Percentiles rank a stretch among this genome's conserved stretches.
Evolutionary conservation across 1,140 invertebrate species (phyloP).

Genomic region (Anthonomus grandis): DNA sequence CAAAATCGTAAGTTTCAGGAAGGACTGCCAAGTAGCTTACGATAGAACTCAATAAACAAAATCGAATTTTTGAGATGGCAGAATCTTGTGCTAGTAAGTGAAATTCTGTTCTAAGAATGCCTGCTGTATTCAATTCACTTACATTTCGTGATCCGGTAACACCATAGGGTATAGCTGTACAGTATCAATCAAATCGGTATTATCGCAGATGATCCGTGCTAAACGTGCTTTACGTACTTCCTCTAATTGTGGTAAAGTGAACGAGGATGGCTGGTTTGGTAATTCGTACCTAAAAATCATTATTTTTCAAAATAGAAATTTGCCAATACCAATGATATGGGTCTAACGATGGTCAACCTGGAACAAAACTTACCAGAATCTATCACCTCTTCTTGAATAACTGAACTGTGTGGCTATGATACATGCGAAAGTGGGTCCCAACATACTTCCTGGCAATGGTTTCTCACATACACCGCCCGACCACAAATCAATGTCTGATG

Average conservation of each 20-base stretch:
- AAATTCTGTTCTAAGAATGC: no score
- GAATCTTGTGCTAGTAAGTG: no score
- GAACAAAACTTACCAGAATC: slow-evolving; percentile 76
- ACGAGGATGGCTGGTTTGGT: slow-evolving; percentile 86
- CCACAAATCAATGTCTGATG: slow-evolving; percentile 87
- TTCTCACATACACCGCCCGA: slow-evolving; percentile 89
- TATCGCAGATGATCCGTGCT: slow-evolving; percentile 90
- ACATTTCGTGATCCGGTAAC: slow-evolving; percentile 88
- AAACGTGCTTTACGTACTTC: slow-evolving; percentile 86
- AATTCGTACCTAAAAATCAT: slow-evolving; percentile 82
- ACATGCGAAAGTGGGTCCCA: slow-evolving; percentile 94
- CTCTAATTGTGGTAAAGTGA: slow-evolving; percentile 83
- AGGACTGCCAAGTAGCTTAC: no score
- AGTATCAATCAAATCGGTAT: slow-evolving; percentile 87
- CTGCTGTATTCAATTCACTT: no score
- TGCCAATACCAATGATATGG: no score
- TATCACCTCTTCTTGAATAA: slow-evolving; percentile 83
- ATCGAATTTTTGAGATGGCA: no score
- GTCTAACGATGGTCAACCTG: no score
- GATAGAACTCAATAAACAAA: no score
- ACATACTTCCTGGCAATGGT: slow-evolving; percentile 80
- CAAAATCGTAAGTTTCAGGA: no score
- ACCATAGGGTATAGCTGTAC: slow-evolving; percentile 94
- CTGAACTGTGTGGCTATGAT: slow-evolving; percentile 96
- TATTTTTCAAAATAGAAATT: no score